phyloP scores from a whole-genome alignment of 2,888 invertebrate species.

The Saturnia japonica region DNA sequence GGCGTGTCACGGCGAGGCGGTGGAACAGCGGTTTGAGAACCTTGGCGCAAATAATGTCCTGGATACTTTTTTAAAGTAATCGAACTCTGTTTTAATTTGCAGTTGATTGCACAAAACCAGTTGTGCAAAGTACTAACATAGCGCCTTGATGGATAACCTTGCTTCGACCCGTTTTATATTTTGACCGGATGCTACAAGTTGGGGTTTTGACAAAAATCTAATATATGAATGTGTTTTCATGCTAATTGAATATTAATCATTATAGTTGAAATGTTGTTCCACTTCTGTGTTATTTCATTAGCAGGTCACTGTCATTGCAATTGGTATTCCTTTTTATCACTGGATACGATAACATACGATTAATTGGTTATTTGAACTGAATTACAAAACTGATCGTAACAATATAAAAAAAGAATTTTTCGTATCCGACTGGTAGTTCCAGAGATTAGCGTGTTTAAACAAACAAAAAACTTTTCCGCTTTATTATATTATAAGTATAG shows the following conservation, averaged over 20 bases:
- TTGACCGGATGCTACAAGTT: slow-evolving; percentile 25
- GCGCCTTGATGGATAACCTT: slow-evolving; percentile 29
- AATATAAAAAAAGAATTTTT: too few species aligned
- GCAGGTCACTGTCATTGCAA: neutral
- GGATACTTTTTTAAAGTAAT: slow-evolving; percentile 26
- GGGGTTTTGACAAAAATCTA: slow-evolving; percentile 23
- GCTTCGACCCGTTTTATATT: slow-evolving; percentile 22
- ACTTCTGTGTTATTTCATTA: neutral
- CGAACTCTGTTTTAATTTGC: slow-evolving; percentile 26
- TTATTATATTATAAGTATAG: too few species aligned
- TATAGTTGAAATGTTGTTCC: neutral
- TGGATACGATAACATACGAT: neutral
- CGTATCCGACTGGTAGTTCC: too few species aligned
- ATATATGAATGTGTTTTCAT: slow-evolving; percentile 10
- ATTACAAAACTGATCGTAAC: neutral
- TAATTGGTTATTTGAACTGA: neutral
- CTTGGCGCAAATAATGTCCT: slow-evolving; percentile 32
- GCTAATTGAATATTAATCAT: neutral
- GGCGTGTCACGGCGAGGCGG: neutral
- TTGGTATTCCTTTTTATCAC: neutral
- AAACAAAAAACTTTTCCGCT: too few species aligned
- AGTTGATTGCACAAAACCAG: slow-evolving; percentile 27
- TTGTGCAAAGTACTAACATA: slow-evolving; percentile 24
- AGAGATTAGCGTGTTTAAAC: too few species aligned
- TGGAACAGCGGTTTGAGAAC: slow-evolving; percentile 25